Conservation (phyloP, 2,888 invertebrate genomes). For the Digitonthophagus gazella region DNA sequence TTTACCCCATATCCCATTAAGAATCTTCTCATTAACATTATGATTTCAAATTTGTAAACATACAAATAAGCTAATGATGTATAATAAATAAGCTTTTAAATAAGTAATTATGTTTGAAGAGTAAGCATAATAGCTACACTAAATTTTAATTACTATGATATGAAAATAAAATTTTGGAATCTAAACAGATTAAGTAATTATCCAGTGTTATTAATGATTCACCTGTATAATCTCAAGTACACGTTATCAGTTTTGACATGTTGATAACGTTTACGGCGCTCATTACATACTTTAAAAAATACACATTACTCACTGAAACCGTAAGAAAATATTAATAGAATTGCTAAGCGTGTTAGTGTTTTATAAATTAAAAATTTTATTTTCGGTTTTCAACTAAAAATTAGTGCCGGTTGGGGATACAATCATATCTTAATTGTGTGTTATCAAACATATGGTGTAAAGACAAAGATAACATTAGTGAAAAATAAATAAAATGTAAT, state of each 20-base stretch:
- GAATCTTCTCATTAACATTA: too few species aligned
- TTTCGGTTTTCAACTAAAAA: neutral
- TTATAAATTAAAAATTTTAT: neutral
- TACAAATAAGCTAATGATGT: too few species aligned
- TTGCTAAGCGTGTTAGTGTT: neutral
- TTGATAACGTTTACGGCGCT: neutral
- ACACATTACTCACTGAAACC: neutral
- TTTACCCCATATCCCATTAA: too few species aligned
- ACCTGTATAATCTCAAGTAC: constrained; percentile 11
- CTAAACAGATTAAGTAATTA: neutral
- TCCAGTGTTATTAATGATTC: neutral
- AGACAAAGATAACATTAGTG: neutral
- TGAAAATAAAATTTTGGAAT: neutral
- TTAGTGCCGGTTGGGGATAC: neutral
- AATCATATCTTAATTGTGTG: neutral
- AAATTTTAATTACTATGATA: neutral
- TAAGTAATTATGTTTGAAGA: too few species aligned
- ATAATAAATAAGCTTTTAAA: too few species aligned
- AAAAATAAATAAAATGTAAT: neutral
- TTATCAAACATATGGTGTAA: neutral
- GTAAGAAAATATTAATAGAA: neutral
- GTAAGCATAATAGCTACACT: neutral
- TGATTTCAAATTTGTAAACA: too few species aligned
- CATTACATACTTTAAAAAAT: constrained; percentile 3
- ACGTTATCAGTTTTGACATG: constrained; percentile 14